Percentiles rank a stretch among this genome's conserved stretches.
Evolutionary conservation across 2,888 invertebrate genomes (phyloP).

Genomic region (Dorcus hopei): DNA sequence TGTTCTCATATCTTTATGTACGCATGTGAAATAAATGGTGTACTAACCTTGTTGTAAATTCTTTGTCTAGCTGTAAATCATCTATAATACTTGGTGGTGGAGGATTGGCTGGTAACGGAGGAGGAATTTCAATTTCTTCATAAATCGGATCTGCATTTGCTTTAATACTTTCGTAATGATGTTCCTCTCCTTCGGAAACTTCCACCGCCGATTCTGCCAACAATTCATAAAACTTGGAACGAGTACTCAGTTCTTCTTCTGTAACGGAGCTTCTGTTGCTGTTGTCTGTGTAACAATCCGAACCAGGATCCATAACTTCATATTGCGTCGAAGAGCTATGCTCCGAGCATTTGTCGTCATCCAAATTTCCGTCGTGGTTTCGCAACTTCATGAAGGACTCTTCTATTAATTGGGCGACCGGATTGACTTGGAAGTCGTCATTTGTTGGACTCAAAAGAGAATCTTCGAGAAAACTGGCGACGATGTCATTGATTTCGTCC

Average conservation of each 20-base stretch:
- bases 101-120: slow-evolving; percentile 74
- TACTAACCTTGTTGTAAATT: slow-evolving; percentile 57
- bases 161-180: slow-evolving; percentile 71
- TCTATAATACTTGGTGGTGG: slow-evolving; percentile 66
- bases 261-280: slow-evolving; percentile 50
- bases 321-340: slow-evolving; percentile 66
- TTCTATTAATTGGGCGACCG: slow-evolving; percentile 63
- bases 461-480: slow-evolving; percentile 61
- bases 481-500: slow-evolving; percentile 34
- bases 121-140: slow-evolving; percentile 76
- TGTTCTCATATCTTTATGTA: too few species aligned
- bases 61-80: slow-evolving; percentile 68
- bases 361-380: slow-evolving; percentile 45
- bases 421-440: slow-evolving; percentile 44
- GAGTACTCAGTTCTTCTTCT: slow-evolving; percentile 61
- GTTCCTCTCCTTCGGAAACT: slow-evolving; percentile 62
- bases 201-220: slow-evolving; percentile 68
- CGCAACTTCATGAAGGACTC: slow-evolving; percentile 62
- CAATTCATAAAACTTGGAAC: slow-evolving; percentile 72
- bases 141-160: slow-evolving; percentile 71
- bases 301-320: slow-evolving; percentile 71
- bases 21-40: too few species aligned
- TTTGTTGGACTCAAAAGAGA: slow-evolving; percentile 63
- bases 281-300: slow-evolving; percentile 69
- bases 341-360: slow-evolving; percentile 44